Evolutionary conservation across 2,888 invertebrate species (phyloP).

Genomic region (Allophyes oxyacanthae): DNA sequence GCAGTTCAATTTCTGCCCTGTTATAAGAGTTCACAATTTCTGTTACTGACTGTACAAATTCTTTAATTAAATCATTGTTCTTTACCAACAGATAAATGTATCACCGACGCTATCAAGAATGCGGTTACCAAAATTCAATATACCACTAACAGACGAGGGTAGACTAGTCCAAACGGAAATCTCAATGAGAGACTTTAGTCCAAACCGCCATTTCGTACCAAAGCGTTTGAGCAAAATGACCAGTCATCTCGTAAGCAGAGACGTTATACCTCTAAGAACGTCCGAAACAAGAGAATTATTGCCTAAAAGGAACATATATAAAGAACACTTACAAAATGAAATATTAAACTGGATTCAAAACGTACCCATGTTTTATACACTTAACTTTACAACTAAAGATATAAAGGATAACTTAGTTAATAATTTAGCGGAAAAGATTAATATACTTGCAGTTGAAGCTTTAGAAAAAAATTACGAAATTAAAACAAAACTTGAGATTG

Average conservation of each 20-base stretch:
- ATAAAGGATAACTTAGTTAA: slow-evolving; percentile 60
- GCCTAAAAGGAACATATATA: slow-evolving; percentile 53
- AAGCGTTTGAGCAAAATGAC: background rate
- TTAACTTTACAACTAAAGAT: slow-evolving; percentile 50
- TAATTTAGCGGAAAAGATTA: slow-evolving; percentile 63
- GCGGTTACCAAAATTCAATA: slow-evolving; percentile 28
- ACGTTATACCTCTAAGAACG: slow-evolving; percentile 6
- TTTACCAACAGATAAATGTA: slow-evolving; percentile 37
- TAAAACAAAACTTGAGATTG: slow-evolving; percentile 59
- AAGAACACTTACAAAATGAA: slow-evolving; percentile 55
- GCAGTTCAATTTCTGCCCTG: no score
- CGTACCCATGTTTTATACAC: slow-evolving; percentile 60
- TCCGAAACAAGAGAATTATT: slow-evolving; percentile 23
- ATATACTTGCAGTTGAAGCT: slow-evolving; percentile 43
- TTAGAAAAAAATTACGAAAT: slow-evolving; percentile 48
- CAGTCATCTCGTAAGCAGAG: slow-evolving; percentile 1
- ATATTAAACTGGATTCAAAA: slow-evolving; percentile 64
- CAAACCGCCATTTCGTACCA: background rate
- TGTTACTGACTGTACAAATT: no score
- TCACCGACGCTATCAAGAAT: slow-evolving; percentile 36
- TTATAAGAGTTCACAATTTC: no score
- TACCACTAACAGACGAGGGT: background rate
- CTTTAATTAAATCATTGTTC: slow-evolving; percentile 1
- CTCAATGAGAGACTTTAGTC: slow-evolving; percentile 34
- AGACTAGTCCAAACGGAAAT: slow-evolving; percentile 39